Base-by-base conservation (phyloP, 2,797 vertebrate genomes). In the Sylvilagus floridanus region DNA sequence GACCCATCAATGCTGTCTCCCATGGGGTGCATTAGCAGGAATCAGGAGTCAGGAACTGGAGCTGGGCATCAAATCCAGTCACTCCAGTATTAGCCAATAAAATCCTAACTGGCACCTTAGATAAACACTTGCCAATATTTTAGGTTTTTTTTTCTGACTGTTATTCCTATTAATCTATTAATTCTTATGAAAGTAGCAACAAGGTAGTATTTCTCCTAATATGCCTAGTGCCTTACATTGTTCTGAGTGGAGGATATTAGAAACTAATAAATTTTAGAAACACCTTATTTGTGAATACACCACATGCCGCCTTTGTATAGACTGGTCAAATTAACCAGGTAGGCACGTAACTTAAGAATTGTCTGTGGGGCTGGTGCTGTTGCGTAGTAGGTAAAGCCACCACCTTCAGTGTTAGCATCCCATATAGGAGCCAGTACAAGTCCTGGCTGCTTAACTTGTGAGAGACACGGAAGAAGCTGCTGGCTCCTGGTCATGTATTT, bases 241-340 rank as follows among this genome's bases (percentile, higher is more conserved):
- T 57, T 4, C 28, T 76, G 10, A 60, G 0, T 57, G 47, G 86
- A 76, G 13, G 14, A 89, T 77, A 87, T 63, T 89, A 76, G 9
- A 94, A 66, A 76, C 7, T 71, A 76, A 81, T 60, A 62, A 77
- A 93, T 35, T 87, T 82, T 37, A 88, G 21, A 65, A 52, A 63
- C 4, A 54, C 24, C 32, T 81, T 76, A 10, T 73, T 50, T 92
- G 60, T 77, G 9, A 82, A 78, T 65, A 71, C 8, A 85, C 5
- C 42, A 7, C 63, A 54, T 65, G 7, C 52, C 65, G 95, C 37
- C 4, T 87, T 78, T 95, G n/a, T 84, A 82, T 19, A 52, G 30
- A 84, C 65, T 82, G 73, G 8, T 71, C 75, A 95, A 68, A 60
- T 86, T 54, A 72, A 77, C 42, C 1, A 79, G 87, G 66, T 13